Evolutionary conservation across 2,888 invertebrate species (phyloP).

Genomic region (Lumbricus terrestris): DNA sequence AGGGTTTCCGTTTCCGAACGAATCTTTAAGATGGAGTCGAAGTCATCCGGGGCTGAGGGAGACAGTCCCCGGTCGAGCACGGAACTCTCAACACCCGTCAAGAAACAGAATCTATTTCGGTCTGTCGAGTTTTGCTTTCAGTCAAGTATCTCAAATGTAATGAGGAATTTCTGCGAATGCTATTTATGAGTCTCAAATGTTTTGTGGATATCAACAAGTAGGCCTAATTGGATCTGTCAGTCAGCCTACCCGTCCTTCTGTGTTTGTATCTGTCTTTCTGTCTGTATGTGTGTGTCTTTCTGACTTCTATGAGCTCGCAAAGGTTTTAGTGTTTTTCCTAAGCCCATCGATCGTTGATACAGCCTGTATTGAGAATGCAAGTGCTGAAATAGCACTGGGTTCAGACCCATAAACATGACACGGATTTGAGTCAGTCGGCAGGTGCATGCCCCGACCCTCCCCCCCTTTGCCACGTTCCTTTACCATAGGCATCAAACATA

Average conservation of each 20-base stretch:
- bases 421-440: neutral
- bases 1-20: neutral
- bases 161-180: neutral
- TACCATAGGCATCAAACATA: neutral
- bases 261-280: neutral
- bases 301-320: no score
- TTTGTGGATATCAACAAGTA: neutral
- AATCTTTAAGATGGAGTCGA: constrained; percentile 13
- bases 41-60: neutral
- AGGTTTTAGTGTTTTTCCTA: no score
- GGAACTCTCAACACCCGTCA: neutral
- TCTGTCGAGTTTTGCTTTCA: neutral
- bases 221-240: no score
- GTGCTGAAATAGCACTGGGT: neutral
- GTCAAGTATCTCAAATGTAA: neutral
- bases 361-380: neutral
- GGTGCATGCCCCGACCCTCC: neutral
- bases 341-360: no score
- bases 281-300: neutral
- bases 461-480: neutral
- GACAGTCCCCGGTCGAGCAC: neutral
- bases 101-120: neutral
- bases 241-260: neutral
- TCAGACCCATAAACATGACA: neutral
- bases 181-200: neutral